These are phyloP conservation scores for Hyposoter didymator DNA, from an alignment of 2,888 invertebrate species.

Conservation along the genomic window DNA sequence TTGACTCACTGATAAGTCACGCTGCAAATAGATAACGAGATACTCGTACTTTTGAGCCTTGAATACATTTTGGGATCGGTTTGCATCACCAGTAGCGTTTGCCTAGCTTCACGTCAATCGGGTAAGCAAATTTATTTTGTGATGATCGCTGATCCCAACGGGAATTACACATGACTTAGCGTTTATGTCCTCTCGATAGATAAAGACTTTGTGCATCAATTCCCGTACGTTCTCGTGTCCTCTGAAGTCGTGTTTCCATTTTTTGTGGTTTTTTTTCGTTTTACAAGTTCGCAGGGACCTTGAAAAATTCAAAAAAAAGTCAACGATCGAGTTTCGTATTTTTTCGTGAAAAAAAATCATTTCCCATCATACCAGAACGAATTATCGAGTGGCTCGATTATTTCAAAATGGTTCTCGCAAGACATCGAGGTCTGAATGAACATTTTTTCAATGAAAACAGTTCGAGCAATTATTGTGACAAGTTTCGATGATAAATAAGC, in stretches of 20 bases:
- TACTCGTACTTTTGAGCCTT: neutral
- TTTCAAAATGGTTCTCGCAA: neutral
- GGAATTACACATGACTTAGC: neutral
- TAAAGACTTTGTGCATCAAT: neutral
- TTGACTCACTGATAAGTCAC: conserved; percentile 24
- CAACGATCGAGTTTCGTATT: too few relatives aligned
- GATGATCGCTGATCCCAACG: conserved; percentile 9
- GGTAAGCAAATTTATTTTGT: conserved; percentile 22
- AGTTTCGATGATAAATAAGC: neutral
- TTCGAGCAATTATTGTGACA: neutral
- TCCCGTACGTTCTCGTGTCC: neutral
- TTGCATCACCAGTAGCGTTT: conserved; percentile 28
- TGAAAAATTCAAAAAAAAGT: too few relatives aligned
- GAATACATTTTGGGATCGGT: neutral
- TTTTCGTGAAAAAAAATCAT: too few relatives aligned
- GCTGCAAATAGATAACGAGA: conserved; percentile 34
- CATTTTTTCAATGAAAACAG: neutral
- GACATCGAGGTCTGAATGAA: neutral
- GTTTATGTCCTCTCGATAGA: neutral
- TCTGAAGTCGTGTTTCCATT: neutral
- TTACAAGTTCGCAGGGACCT: too few relatives aligned
- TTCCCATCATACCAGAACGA: too few relatives aligned
- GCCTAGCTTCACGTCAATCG: neutral
- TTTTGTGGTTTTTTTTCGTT: too few relatives aligned
- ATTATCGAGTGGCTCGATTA: neutral